Base-by-base conservation (phyloP, 2,797 vertebrate genomes). In the Bradypus variegatus region DNA sequence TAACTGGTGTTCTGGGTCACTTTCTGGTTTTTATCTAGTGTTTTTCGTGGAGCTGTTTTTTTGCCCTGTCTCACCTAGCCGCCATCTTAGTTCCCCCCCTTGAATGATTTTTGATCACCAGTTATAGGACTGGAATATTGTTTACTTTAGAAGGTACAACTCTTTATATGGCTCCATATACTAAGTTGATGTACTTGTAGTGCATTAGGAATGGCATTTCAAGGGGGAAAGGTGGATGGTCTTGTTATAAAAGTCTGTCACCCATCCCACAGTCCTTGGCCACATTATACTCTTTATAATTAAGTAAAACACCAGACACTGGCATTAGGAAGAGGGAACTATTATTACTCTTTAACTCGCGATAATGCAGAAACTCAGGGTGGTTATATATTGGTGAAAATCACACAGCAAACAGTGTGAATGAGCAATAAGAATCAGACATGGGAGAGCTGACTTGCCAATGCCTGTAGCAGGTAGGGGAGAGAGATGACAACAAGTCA, bases 401-500 rank as follows among this genome's bases (percentile, higher is more conserved):
- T 62, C 75, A 70, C 53, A 60, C 50, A 84, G 88, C 38, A 72
- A 38, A 38, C 11, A 11, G 23, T 11, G 15, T 62, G 50, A 64
- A 23, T 18, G 45, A 58, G 33, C 60, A 89, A 33, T 62, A 79
- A 58, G 86, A 84, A 76, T 2, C 86, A 93, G 85, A 76, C 41
- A 58, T 50, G 45, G 72, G 48, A 72, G 67, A 67, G 27, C 27
- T 33, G 65, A 33, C 58, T 82, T 5, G 33, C 27, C 48, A 77
- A 64, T 72, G 81, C 81, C 53, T 53, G 2, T 8, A 36, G 62
- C 75, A 92, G 89, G 82, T 84, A 65, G 73, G 38, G 33, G 80
- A 81, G 75, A 94, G 21, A 58, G 58, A 58, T 87, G 0, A 6
- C 88, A 91, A 91, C 50, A 73, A 94, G 92, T 96, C 90, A 86